phyloP scores from a whole-genome alignment of 2,113 vertebrate genomes.

The Empidonax alnorum region DNA sequence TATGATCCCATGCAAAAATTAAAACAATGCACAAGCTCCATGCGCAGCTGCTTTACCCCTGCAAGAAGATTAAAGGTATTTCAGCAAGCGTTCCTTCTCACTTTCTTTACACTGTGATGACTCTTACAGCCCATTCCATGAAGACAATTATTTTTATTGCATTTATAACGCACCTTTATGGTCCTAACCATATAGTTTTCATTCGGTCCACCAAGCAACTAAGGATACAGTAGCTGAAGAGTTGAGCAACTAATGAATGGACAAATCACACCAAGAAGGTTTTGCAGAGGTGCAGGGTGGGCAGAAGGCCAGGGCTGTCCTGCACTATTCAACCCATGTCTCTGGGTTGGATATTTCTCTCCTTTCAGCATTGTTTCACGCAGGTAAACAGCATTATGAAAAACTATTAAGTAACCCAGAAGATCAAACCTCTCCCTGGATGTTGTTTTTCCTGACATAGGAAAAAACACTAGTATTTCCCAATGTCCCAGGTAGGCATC shows the following conservation, averaged over 20 bases:
- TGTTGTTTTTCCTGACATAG: neutral
- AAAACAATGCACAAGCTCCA: neutral
- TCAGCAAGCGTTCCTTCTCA: neutral
- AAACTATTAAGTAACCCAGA: neutral
- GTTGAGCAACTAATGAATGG: neutral
- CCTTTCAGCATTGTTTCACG: neutral
- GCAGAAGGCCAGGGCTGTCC: neutral
- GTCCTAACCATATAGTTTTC: neutral
- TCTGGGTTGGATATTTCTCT: neutral
- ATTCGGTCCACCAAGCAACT: neutral
- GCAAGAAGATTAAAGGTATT: neutral
- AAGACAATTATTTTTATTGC: neutral
- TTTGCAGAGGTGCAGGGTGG: neutral
- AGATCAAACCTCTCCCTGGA: neutral
- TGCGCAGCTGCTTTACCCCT: neutral
- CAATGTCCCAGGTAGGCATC: neutral
- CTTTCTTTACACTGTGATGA: neutral
- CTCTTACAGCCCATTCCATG: neutral
- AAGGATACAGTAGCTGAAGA: neutral
- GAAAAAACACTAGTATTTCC: neutral
- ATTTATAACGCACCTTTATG: neutral
- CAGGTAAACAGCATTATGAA: neutral
- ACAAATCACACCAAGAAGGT: neutral
- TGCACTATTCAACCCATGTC: neutral
- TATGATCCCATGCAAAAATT: neutral